Base-by-base conservation (phyloP, 23 tunicate species). In the Halocynthia roretzi region DNA sequence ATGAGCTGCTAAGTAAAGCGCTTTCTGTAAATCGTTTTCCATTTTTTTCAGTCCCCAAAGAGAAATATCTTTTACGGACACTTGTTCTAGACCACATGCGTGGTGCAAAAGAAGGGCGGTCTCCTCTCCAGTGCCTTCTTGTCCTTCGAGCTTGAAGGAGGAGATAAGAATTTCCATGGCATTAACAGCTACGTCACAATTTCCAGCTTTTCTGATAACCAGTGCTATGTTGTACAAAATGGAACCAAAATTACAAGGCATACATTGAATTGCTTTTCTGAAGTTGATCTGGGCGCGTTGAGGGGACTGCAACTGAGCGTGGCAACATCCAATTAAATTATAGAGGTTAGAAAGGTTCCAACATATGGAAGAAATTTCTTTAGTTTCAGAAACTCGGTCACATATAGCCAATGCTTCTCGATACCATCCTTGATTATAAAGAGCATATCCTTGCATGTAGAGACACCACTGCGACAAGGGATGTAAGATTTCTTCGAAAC, bases 311-410 rank as follows among this genome's bases (percentile, higher is more conserved):
- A 80, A 53, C 7, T 5, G 7, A 11, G 56, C 68, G 7, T 80
- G 50, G 75, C 84, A 70, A 56, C 84, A 80, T 22, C 75, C 84
- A 20, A 7, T 31, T 10, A 80, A 7, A 54, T 80, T 80, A 55
- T 67, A 68, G 5, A 80, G 7, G 6, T 44, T 56, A 31, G 77
- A 11, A 20, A 70, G n/a, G n/a, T 23, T 56, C 9, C 22, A 48
- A 15, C 31, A 40, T 65, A 9, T 0, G 70, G 49, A 10, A 65
- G 22, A 15, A 9, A 9, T 15, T 0, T 65, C 70, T 10, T 10
- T 15, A 0, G 22, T 65, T 15, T 65, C 10, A 20, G 19, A 10
- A 15, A 65, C 22, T 10, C 48, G 0, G 10, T 65, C 48, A 11
- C 22, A 8, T 20, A 65, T 40, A 20, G 22, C 48, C 70, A 65